Evolutionary conservation across 2,113 vertebrate species (phyloP), one percentile per base, ranked within the genome.

Genomic region (Corythornis madagascariensis): DNA sequence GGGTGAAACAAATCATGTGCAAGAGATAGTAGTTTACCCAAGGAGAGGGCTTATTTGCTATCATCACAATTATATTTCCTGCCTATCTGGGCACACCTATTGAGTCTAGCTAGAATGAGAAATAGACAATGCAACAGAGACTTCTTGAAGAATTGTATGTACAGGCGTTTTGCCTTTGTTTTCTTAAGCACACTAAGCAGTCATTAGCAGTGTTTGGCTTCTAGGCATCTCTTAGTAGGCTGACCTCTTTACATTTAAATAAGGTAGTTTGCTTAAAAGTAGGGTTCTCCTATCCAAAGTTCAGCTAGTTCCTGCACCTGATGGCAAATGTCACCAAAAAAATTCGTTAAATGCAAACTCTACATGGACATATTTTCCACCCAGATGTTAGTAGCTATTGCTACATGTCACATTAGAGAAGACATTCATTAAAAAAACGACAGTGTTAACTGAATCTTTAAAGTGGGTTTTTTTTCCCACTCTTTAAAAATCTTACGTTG

Each of bases 171-270:
- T 84, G 8, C 20, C 31, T 85, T 90, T 79, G 89, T 94, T 95
- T 95, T 79, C 48, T 63, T 81, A 81, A 90, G 56, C 16, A 74
- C 13, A 16, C 35, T 69, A 61, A 77, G 43, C 19, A 91, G 33
- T 29, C 52, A 17, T 65, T 63, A 69, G 75, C 53, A 66, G n/a
- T 42, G 11, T 91, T 80, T 91, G 40, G 33, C 77, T 83, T 83
- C 63, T 61, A 88, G 87, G 40, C 55, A 78, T 83, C 24, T 91
- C 18, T 74, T 69, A 53, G 25, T 81, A 72, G 14, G 28, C 24
- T 92, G 80, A 87, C 64, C 66, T 92, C 67, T 79, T 95, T 93
- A 75, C 42, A 89, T 85, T 83, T 94, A 91, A 94, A 87, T 80
- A 91, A 87, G 22, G 13, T 71, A 81, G 64, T 74, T 81, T 86